phyloP scores from a whole-genome alignment of 2,113 vertebrate species.

The Morone chrysops region DNA sequence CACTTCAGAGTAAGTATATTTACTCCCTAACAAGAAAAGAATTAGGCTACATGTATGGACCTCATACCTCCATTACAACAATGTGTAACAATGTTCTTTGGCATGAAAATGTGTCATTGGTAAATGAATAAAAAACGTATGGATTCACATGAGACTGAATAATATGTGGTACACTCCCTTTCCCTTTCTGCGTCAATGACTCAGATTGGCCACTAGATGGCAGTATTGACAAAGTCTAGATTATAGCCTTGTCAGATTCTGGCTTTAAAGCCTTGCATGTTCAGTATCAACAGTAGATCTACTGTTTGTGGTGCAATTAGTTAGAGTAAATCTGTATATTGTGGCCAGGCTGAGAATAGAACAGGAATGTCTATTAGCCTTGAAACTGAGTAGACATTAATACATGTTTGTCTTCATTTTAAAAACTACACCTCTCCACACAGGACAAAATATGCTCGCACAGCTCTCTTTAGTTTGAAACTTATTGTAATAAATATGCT shows the following conservation, averaged over 20 bases:
- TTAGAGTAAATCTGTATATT: neutral
- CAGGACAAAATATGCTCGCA: neutral
- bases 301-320: neutral
- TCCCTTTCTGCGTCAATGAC: neutral
- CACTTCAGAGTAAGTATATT: neutral
- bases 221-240: conserved; percentile 69
- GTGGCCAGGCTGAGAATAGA: neutral
- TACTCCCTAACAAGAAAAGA: neutral
- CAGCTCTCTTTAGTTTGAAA: neutral
- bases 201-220: conserved; percentile 72
- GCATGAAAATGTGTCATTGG: neutral
- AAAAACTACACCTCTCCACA: neutral
- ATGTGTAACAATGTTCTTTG: neutral
- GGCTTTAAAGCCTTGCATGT: neutral
- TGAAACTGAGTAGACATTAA: neutral
- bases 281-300: neutral
- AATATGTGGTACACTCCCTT: neutral
- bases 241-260: neutral
- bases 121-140: neutral
- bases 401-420: neutral
- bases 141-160: neutral
- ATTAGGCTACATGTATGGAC: neutral
- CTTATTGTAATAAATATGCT: neutral
- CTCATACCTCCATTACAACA: neutral
- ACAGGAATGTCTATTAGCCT: neutral